Conservation (phyloP, 2,888 invertebrate species). For the Aphidius colemani region DNA sequence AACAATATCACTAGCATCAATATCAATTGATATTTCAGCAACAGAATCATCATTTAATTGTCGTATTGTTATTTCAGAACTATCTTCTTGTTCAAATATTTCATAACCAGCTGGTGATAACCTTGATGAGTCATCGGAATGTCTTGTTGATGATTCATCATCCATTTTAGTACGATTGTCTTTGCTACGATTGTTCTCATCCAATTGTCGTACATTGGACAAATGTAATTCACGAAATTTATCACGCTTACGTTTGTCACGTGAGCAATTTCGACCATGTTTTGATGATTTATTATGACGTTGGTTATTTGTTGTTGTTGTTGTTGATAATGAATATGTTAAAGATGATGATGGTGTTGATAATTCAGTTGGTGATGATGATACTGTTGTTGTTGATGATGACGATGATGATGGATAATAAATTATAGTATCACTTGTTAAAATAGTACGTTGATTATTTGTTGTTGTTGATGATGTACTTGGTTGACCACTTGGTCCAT, state of each 20-base stretch:
- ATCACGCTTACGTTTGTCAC: constrained; percentile 24
- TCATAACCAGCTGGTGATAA: constrained; percentile 35
- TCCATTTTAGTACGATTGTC: constrained; percentile 14
- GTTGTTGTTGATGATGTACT: not conserved
- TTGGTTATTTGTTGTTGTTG: constrained; percentile 45
- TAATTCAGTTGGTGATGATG: constrained; percentile 12
- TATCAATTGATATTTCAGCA: constrained; percentile 19
- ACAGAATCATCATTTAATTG: constrained; percentile 26
- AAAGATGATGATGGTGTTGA: constrained; percentile 44
- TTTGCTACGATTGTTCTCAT: not conserved
- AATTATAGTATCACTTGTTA: constrained; percentile 32
- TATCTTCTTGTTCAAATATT: constrained; percentile 38
- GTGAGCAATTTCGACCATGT: constrained; percentile 4
- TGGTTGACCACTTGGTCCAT: constrained; percentile 40
- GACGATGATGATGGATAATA: constrained; percentile 11
- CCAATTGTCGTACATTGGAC: constrained; percentile 1
- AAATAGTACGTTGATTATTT: constrained; percentile 43
- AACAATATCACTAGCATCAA: constrained; percentile 3
- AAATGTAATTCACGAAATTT: not conserved
- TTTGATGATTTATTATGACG: constrained; percentile 16
- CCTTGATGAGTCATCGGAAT: constrained; percentile 37
- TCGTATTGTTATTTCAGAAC: constrained; percentile 32
- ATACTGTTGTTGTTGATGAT: constrained; percentile 20
- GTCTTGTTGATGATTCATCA: constrained; percentile 33
- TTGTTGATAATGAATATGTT: constrained; percentile 37